Evolutionary conservation across 2,113 vertebrate species (phyloP), one percentile per base, ranked within the genome.

Genomic region (Calonectris borealis): DNA sequence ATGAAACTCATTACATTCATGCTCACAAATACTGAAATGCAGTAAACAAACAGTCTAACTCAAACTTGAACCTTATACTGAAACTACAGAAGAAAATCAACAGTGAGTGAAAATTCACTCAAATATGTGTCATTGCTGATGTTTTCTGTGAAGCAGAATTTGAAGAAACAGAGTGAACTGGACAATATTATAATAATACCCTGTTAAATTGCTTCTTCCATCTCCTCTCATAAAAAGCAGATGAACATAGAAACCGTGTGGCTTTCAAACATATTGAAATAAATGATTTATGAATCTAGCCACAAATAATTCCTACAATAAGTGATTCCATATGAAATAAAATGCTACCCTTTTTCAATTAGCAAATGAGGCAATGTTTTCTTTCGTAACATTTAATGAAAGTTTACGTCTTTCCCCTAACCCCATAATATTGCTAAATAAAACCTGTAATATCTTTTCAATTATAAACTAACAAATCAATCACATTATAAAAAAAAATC

Each of bases 331-430:
- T 44, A 90, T 64, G 86, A 94, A 98, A 97, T 86, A 92, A 88
- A 92, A 96, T 46, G 68, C 91, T 94, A 80, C 81, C 62, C 96
- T 95, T 93, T 98, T 88, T 96, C 90, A 98, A 97, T 98, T 97
- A 98, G 96, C 94, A 97, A 97, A 97, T 94, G 97, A 98, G 96
- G 97, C 96, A 38, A 96, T 96, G 97, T 96, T 98, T 95, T 96
- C 94, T 96, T 96, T 94, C 88, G 86, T 86, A 97, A 97, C 94
- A 98, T 98, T 98, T 98, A 98, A 98, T 98, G 96, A 96, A 98
- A 98, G 95, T 97, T 98, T 92, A 88, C 70, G 34, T 98, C 87
- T 94, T 95, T 91, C 26, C 61, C 94, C 93, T 91, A 83, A 83
- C 55, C 84, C 86, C 83, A 0, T 87, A 97, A 97, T 97, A 98